phyloP scores from a whole-genome alignment of 23 tunicate species.

The Trididemnum clinides region DNA sequence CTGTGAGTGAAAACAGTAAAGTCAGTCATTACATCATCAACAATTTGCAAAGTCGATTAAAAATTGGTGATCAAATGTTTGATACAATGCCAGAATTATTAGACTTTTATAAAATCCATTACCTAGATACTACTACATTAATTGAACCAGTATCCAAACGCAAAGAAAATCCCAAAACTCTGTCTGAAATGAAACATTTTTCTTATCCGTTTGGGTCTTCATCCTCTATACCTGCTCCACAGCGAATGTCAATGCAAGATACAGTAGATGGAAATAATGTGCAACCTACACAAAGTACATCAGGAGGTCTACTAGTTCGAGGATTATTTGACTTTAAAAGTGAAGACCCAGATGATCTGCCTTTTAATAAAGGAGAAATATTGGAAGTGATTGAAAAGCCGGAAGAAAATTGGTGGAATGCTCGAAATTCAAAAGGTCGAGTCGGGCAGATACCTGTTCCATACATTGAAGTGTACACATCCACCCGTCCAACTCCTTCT shows the following conservation, averaged over 20 bases:
- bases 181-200: not conserved
- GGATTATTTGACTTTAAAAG: constrained; percentile 91
- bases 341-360: constrained; percentile 88
- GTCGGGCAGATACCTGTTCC: constrained; percentile 97
- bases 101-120: constrained; percentile 93
- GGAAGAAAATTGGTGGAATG: constrained; percentile 98
- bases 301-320: constrained; percentile 28
- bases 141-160: constrained; percentile 67
- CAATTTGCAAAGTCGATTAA: constrained; percentile 43
- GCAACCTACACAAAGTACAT: not conserved
- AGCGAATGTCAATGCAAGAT: not conserved
- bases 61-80: constrained; percentile 93
- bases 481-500: constrained; percentile 19
- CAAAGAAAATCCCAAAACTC: not conserved
- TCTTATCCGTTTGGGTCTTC: not conserved
- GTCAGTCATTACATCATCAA: constrained; percentile 97
- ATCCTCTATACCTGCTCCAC: not conserved
- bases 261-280: not conserved
- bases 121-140: constrained; percentile 94
- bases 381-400: constrained; percentile 90
- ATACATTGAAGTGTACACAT: constrained; percentile 61
- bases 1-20: constrained; percentile 97
- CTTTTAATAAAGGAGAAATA: constrained; percentile 84
- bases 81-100: constrained; percentile 81
- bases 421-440: constrained; percentile 76